phyloP scores from a whole-genome alignment of 2,888 invertebrate species.

The Catocala sponsa region DNA sequence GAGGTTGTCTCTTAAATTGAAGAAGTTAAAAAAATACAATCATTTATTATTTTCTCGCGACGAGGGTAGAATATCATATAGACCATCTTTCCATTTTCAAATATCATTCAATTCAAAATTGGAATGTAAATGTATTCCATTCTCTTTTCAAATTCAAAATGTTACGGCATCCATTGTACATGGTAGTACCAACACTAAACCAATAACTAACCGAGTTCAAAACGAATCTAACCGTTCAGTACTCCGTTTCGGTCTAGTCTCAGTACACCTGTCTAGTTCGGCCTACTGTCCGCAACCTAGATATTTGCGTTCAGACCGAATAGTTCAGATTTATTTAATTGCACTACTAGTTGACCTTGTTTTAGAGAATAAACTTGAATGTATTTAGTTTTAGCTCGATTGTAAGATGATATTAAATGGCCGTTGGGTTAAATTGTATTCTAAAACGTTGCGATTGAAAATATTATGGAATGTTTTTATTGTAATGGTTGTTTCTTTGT shows the following conservation, averaged over 20 bases:
- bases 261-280: conserved; percentile 21
- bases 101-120: not conserved
- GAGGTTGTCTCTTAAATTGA: too few relatives aligned
- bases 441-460: too few relatives aligned
- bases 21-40: too few relatives aligned
- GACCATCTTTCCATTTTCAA: not conserved
- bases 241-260: conserved; percentile 4
- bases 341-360: conserved; percentile 21
- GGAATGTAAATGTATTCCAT: not conserved
- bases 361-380: conserved; percentile 17
- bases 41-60: too few relatives aligned
- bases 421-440: not conserved
- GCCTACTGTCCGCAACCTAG: conserved; percentile 29
- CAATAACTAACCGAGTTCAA: conserved; percentile 1
- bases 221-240: conserved; percentile 6
- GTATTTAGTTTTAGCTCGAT: conserved; percentile 6
- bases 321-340: conserved; percentile 28
- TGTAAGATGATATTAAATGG: not conserved
- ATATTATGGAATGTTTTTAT: too few relatives aligned
- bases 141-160: not conserved
- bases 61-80: too few relatives aligned
- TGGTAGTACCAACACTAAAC: not conserved
- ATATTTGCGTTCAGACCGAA: conserved; percentile 15
- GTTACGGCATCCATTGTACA: not conserved
- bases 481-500: too few relatives aligned